Conservation (phyloP, 2,888 invertebrate species). For the Epinotia demarniana region DNA sequence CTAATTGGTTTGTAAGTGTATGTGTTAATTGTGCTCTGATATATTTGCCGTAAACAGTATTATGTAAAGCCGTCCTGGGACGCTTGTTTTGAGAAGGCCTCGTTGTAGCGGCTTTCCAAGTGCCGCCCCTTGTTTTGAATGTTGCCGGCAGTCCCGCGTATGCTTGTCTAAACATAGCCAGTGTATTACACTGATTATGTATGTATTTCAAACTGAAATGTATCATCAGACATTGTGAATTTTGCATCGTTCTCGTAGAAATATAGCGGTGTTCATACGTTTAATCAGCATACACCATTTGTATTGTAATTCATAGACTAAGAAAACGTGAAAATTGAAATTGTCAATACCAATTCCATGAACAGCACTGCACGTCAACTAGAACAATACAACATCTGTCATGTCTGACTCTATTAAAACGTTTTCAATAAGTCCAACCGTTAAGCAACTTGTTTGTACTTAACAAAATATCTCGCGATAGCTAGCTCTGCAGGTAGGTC, state of each 20-base stretch:
- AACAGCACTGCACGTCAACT: too few species aligned
- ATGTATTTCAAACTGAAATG: neutral
- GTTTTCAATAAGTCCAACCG: too few species aligned
- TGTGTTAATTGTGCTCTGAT: neutral
- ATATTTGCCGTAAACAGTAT: neutral
- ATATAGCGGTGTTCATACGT: neutral
- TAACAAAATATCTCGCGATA: too few species aligned
- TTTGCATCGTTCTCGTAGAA: neutral
- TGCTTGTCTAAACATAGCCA: conserved; percentile 23
- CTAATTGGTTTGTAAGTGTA: neutral
- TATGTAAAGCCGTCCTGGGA: neutral
- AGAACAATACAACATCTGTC: too few species aligned
- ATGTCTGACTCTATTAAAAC: too few species aligned
- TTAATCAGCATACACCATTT: neutral
- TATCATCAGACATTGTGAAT: neutral
- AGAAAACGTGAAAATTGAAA: too few species aligned
- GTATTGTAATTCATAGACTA: neutral
- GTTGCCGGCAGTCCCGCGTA: conserved; percentile 20
- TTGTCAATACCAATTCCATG: too few species aligned
- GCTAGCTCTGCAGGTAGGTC: too few species aligned
- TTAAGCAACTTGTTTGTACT: too few species aligned
- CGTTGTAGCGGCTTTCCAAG: conserved; percentile 19
- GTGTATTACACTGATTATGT: neutral
- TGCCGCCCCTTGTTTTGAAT: conserved; percentile 32
- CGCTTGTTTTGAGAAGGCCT: conserved; percentile 33